Evolutionary conservation across 2,113 vertebrate genomes (phyloP).

Genomic region (Pterophyllum scalare): DNA sequence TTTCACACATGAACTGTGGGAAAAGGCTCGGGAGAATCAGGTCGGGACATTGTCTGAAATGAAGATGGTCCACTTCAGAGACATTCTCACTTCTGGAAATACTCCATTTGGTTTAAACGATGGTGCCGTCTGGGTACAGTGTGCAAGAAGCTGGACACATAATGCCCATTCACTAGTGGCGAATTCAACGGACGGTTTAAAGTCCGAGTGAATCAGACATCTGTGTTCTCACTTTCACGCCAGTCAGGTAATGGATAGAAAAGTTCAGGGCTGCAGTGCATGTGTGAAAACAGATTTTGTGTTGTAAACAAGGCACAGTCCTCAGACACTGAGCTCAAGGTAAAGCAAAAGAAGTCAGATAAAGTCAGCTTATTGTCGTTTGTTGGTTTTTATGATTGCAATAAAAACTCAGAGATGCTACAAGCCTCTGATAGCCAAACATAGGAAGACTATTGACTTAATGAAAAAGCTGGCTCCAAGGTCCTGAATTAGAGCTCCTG

Average conservation of each 20-base stretch:
- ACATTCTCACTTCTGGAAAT: not conserved
- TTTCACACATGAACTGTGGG: not conserved
- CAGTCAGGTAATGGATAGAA: not conserved
- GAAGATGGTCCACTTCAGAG: no score
- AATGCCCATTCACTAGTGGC: not conserved
- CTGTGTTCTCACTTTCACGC: not conserved
- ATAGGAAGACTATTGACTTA: conserved; percentile 17
- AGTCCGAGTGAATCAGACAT: not conserved
- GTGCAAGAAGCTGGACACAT: not conserved
- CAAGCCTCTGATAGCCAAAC: conserved; percentile 7
- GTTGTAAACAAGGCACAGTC: conserved; percentile 54
- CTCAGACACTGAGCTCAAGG: conserved; percentile 43
- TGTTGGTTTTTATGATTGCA: conserved; percentile 25
- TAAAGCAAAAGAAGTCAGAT: conserved; percentile 51
- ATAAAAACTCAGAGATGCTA: conserved; percentile 34
- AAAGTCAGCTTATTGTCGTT: conserved; percentile 39
- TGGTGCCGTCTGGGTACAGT: not conserved
- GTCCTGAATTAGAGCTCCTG: conserved; percentile 61
- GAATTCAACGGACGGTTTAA: not conserved
- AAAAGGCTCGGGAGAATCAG: not conserved
- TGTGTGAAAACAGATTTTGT: not conserved
- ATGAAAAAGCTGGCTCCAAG: conserved; percentile 38
- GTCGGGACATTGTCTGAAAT: not conserved
- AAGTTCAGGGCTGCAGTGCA: not conserved
- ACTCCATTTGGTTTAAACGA: not conserved